Base-by-base conservation (phyloP, 1,140 invertebrate genomes). In the Temnothorax curvispinosus region DNA sequence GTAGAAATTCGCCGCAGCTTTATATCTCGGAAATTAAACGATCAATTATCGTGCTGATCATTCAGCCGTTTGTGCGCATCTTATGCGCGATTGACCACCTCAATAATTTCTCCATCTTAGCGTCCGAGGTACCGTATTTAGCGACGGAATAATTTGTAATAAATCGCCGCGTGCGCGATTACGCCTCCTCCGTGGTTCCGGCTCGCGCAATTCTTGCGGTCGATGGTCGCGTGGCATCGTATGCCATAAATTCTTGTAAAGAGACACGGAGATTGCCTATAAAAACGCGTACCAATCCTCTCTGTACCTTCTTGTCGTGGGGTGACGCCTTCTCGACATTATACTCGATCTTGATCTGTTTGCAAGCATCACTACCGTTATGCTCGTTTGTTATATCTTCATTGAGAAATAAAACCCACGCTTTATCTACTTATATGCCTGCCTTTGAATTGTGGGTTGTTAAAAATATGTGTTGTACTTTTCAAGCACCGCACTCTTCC, bases 351-450 rank as follows among this genome's bases (percentile, higher is more conserved):
- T 87, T 56, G 52, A 65, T 85, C 47, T 52, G 15, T 65, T 52
- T 38, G 64, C 32, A 72, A 86, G 78, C 38, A 44, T 54, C 75
- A 38, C 50, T 32, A 82, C 54, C 85, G 88, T 90, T 84, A 86
- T 69, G 18, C 32, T 69, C 60, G 47, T 89, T 85, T 67, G 56
- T 89, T 89, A 75, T 41, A 32, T 76, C 80, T 88, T 90, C 44
- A 85, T 90, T 64, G 27, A 62, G 58, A 52, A 86, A 87, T 87
- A 89, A 90, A 90, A 47, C 2, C 41, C 9, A 47, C 27, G 11
- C 64, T 81, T 81, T 81, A 21, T 41, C 7, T 27, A n/a, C n/a
- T n/a, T n/a, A 27, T 27, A 27, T 27, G 32, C 21, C 35, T 13
- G 21, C 50, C 44, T 44, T 44, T 38, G 27, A 32, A 35, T 3